Evolutionary conservation across 2,797 vertebrate genomes (phyloP), one percentile per base, ranked within the genome.

Genomic region (Mormyrops attenuatus): DNA sequence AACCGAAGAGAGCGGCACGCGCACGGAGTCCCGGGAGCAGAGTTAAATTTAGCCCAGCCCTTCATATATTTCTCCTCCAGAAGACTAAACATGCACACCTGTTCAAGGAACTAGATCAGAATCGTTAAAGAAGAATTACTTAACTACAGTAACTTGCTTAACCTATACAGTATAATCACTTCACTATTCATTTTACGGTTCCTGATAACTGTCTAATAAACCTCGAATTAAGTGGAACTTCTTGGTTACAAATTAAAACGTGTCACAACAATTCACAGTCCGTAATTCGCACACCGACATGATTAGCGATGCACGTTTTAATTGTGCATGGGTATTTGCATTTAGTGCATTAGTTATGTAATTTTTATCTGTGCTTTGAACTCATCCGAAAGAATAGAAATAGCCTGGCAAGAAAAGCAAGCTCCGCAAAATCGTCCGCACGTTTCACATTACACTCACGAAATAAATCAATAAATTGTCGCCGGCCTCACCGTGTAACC

Each of bases 401-500:
- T 34, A 69, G 30, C 13, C 66, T 73, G 66, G 1, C 30, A 73
- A 6, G 13, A 38, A 73, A 73, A 73, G 2, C 30, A 73, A 66
- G 13, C 63, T 69, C 11, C n/a, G n/a, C n/a, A n/a, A n/a, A n/a
- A 69, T 30, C 26, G 9, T 13, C 11, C 26, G 22, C 63, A 34
- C 3, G 30, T 34, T 38, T 73, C 66, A 34, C 30, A 13, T 69
- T 30, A 69, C 73, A 44, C 6, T 44, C 17, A 41, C 41, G 41
- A 41, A 49, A 85, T 30, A 34, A 34, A 87, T 92, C 85, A 90
- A 73, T 89, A 73, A 34, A 6, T 66, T 11, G 34, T 11, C 73
- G 0, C 20, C 17, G 73, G 85, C 47, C 94, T 96, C 94, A 98
- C 98, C 97, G 96, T 97, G 93, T 96, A 95, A 87, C 92, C 92